A percentile compares a stretch with the other conserved stretches of the same genome.
These are phyloP conservation scores for Ptyas mucosa DNA, from an alignment of 2,113 vertebrate species.

Conservation along the genomic window DNA sequence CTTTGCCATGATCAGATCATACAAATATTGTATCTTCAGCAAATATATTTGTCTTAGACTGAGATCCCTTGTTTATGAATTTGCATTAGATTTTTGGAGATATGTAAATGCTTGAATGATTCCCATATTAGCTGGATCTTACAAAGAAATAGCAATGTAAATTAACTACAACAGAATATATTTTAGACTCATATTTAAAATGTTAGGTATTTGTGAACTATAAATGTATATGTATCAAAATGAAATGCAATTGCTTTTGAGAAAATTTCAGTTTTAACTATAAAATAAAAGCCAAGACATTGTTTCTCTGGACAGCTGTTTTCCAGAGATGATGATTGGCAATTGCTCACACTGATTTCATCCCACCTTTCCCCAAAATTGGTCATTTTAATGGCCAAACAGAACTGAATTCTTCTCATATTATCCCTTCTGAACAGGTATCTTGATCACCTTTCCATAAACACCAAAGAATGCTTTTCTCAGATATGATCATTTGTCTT, in stretches of 20 bases:
- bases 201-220: neutral
- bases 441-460: constrained; percentile 14
- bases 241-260: neutral
- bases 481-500: constrained; percentile 62
- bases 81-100: neutral
- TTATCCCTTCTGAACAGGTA: neutral
- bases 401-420: neutral
- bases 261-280: constrained; percentile 8
- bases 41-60: neutral
- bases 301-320: constrained; percentile 16
- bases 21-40: neutral
- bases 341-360: neutral
- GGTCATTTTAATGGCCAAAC: neutral
- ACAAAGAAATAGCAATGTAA: neutral
- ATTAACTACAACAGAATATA: neutral
- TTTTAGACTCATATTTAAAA: neutral
- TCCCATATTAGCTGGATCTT: neutral
- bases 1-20: neutral
- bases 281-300: constrained; percentile 37
- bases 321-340: constrained; percentile 1
- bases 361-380: neutral
- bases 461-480: constrained; percentile 13
- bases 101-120: neutral
- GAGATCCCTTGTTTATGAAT: neutral
- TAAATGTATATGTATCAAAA: neutral